Evolutionary conservation across 2,888 invertebrate species (phyloP).

Genomic region (Tachina grossa): DNA sequence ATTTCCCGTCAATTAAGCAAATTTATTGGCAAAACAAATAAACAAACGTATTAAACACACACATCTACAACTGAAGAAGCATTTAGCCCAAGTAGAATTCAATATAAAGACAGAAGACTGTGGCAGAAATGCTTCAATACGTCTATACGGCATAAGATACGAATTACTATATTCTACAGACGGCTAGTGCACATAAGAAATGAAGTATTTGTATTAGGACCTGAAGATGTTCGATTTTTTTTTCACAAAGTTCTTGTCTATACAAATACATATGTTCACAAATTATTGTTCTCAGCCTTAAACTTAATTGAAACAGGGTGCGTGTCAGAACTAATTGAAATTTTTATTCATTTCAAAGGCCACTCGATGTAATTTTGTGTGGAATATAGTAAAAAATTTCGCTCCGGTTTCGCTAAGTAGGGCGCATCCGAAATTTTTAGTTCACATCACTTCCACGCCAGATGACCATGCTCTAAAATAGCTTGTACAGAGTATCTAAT

Average conservation of each 20-base stretch:
- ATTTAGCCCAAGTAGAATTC: constrained; percentile 1
- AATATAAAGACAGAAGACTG: not conserved
- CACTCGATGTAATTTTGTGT: too few relatives aligned
- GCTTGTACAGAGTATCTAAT: too few relatives aligned
- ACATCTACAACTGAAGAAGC: constrained; percentile 12
- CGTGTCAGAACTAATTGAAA: too few relatives aligned
- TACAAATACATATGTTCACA: too few relatives aligned
- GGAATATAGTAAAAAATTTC: too few relatives aligned
- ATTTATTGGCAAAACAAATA: constrained; percentile 80
- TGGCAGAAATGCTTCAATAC: not conserved
- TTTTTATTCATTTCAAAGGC: too few relatives aligned
- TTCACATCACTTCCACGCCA: too few relatives aligned
- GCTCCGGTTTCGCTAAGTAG: too few relatives aligned
- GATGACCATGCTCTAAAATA: too few relatives aligned
- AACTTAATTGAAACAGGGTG: too few relatives aligned
- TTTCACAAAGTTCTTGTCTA: not conserved
- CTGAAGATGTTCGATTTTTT: not conserved
- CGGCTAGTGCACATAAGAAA: not conserved
- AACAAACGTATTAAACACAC: constrained; percentile 69
- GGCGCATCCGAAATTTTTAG: too few relatives aligned
- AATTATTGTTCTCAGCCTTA: too few relatives aligned
- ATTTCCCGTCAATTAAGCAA: constrained; percentile 81
- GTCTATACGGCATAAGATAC: constrained; percentile 26
- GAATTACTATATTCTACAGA: not conserved
- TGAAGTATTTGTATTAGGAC: not conserved